Evolutionary conservation across 2,888 invertebrate species (phyloP).

Genomic region (Lampropteryx suffumata): DNA sequence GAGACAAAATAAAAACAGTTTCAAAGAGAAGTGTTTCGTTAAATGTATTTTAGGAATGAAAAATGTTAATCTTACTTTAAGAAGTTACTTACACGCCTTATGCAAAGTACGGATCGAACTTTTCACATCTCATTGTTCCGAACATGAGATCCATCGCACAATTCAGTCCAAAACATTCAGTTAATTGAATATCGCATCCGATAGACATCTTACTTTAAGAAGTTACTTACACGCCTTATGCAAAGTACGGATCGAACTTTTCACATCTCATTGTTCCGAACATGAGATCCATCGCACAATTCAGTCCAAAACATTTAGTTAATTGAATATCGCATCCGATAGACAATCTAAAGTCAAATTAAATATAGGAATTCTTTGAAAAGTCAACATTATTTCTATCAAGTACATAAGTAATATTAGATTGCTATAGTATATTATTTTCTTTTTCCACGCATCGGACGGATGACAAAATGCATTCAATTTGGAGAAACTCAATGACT

Average conservation of each 20-base stretch:
- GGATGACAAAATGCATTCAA: slow-evolving; percentile 21
- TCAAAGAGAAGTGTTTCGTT: slow-evolving; percentile 37
- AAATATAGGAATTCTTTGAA: not conserved
- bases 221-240: slow-evolving; percentile 23
- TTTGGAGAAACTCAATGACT: too few species aligned
- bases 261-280: slow-evolving; percentile 29
- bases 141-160: slow-evolving; percentile 33
- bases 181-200: too few species aligned
- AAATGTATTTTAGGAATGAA: slow-evolving; percentile 66
- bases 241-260: slow-evolving; percentile 28
- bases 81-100: slow-evolving; percentile 25
- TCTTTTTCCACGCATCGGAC: slow-evolving; percentile 14
- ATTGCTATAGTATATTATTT: slow-evolving; percentile 9
- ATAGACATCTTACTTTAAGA: slow-evolving; percentile 30
- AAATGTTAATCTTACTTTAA: slow-evolving; percentile 38
- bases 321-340: not conserved
- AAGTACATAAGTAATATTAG: not conserved
- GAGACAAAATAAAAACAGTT: slow-evolving; percentile 29
- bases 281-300: slow-evolving; percentile 33
- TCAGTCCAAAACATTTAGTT: slow-evolving; percentile 16
- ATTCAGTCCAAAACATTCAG: slow-evolving; percentile 19
- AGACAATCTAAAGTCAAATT: not conserved
- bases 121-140: slow-evolving; percentile 30
- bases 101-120: slow-evolving; percentile 26
- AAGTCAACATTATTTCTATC: slow-evolving; percentile 9